Percentiles rank a stretch among this genome's conserved stretches.
Conservation (phyloP, 2,797 vertebrate species). For the Chaunax sp. region DNA sequence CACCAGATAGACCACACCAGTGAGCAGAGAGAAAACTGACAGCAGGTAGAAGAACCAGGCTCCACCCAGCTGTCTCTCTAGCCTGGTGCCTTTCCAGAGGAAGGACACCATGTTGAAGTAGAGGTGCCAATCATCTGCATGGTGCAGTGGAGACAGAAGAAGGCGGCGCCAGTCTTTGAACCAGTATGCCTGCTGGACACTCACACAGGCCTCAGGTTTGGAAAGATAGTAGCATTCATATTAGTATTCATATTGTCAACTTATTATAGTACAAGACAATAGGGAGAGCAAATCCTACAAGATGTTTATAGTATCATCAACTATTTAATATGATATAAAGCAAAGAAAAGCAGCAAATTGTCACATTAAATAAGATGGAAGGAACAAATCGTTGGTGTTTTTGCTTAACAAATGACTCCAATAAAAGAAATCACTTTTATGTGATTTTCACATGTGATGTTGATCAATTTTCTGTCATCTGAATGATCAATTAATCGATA, state of each 20-base stretch:
- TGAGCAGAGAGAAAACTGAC: conserved; percentile 88
- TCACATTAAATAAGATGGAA: neutral
- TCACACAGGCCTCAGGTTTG: conserved; percentile 84
- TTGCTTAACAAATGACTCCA: neutral
- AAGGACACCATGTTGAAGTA: conserved; percentile 98
- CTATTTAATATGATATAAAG: neutral
- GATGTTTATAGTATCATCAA: no score
- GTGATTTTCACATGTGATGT: no score
- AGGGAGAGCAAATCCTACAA: neutral
- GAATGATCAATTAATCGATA: no score
- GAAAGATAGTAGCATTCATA: neutral
- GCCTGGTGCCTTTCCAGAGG: conserved; percentile 90
- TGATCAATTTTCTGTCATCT: no score
- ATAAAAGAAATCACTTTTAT: no score
- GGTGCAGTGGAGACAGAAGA: conserved; percentile 91
- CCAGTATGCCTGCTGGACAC: conserved; percentile 86
- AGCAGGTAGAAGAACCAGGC: conserved; percentile 90
- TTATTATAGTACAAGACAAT: neutral
- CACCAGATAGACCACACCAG: conserved; percentile 89
- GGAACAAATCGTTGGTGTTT: neutral
- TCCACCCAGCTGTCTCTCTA: conserved; percentile 89
- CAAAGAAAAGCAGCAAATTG: neutral
- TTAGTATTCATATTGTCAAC: neutral
- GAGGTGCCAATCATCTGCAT: conserved; percentile 92
- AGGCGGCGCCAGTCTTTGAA: conserved; percentile 89